Conservation (phyloP, 2,113 vertebrate genomes). For the Mesitornis unicolor region DNA sequence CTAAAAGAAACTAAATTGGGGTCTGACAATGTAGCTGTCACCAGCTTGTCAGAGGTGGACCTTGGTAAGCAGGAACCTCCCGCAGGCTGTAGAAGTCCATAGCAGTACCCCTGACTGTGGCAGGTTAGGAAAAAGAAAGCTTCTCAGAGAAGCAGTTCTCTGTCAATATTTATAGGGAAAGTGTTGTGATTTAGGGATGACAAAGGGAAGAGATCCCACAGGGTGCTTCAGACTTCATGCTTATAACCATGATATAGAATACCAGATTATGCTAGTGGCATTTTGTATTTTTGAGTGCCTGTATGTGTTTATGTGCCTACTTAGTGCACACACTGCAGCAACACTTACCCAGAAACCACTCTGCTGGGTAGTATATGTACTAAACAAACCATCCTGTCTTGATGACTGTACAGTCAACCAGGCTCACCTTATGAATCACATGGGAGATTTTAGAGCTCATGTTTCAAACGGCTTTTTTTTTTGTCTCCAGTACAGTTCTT, state of each 20-base stretch:
- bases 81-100: background rate
- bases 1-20: background rate
- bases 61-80: background rate
- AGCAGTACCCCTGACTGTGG: background rate
- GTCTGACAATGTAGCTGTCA: background rate
- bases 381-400: background rate
- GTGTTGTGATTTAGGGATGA: background rate
- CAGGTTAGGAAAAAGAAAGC: background rate
- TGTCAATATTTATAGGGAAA: background rate
- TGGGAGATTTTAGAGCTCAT: background rate
- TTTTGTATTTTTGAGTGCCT: background rate
- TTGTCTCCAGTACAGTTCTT: background rate
- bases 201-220: background rate
- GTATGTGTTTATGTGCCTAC: background rate
- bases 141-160: background rate
- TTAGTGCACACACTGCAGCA: background rate
- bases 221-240: background rate
- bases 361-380: background rate
- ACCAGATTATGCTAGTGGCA: too few species aligned
- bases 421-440: background rate
- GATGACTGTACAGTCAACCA: background rate
- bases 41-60: background rate
- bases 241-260: background rate
- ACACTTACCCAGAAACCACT: accelerated
- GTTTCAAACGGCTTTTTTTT: background rate